Percentiles rank a stretch among this genome's conserved stretches.
phyloP scores from a whole-genome alignment of 2,888 invertebrate species.

The Lutraria lutraria region DNA sequence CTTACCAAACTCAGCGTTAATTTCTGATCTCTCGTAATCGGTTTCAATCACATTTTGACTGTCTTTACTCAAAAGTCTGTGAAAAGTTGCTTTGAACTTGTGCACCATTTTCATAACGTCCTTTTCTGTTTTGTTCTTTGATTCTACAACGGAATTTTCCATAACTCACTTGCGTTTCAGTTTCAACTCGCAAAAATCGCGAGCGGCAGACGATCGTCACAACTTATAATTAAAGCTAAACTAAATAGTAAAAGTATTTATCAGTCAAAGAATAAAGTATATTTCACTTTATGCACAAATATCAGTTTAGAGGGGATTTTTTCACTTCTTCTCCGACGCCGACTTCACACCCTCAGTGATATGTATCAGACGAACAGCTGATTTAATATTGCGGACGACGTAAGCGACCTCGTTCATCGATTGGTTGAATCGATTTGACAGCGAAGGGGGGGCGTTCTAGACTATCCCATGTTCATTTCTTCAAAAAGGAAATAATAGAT shows the following conservation, averaged over 20 bases:
- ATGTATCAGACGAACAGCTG: conserved; percentile 41
- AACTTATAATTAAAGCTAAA: neutral
- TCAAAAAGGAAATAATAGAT: too few relatives aligned
- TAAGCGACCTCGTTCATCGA: conserved; percentile 39
- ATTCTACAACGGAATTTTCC: conserved; percentile 39
- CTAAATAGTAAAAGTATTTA: neutral
- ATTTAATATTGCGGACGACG: conserved; percentile 21
- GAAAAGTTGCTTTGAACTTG: conserved; percentile 65
- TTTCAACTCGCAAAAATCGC: neutral
- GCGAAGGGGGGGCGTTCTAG: neutral
- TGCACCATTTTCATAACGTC: conserved; percentile 65
- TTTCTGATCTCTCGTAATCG: conserved; percentile 63
- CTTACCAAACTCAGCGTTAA: conserved; percentile 63
- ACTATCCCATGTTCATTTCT: neutral
- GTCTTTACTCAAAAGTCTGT: conserved; percentile 56
- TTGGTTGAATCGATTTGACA: conserved; percentile 20
- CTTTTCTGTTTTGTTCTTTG: conserved; percentile 50
- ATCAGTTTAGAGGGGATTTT: neutral
- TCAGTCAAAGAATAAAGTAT: neutral
- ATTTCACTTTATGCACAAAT: neutral
- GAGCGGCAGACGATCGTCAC: conserved; percentile 8
- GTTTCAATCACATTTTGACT: conserved; percentile 68
- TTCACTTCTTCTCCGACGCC: neutral
- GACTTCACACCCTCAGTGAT: neutral
- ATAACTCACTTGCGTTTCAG: neutral